Percentiles rank a stretch among this genome's conserved stretches.
These are phyloP conservation scores for Drosophila santomea DNA, from an alignment of 1,140 invertebrate genomes.

Conservation along the genomic window DNA sequence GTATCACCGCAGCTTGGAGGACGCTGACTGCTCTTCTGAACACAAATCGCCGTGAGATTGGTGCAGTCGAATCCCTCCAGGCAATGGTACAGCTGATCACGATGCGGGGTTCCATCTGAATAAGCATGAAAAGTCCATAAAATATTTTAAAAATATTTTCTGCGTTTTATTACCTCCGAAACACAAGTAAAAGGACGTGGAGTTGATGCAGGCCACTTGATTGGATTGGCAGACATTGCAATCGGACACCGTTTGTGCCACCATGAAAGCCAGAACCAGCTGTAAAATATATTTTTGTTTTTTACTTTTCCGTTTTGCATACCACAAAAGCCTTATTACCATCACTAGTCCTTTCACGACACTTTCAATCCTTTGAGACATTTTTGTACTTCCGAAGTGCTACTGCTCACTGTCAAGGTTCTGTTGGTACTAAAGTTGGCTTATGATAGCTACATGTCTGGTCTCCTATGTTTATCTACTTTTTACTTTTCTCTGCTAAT, in stretches of 20 bases:
- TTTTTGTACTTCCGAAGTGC: conserved; percentile 9
- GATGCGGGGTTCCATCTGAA: conserved; percentile 49
- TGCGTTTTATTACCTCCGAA: conserved; percentile 56
- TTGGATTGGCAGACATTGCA: conserved; percentile 79
- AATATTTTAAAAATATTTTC: background rate
- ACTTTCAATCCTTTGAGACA: conserved; percentile 12
- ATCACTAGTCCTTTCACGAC: conserved; percentile 28
- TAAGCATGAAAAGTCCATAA: background rate
- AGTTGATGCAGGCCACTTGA: conserved; percentile 75
- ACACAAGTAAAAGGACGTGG: conserved; percentile 76
- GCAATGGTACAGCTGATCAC: conserved; percentile 64
- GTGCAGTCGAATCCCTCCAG: conserved; percentile 72
- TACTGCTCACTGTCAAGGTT: conserved; percentile 70
- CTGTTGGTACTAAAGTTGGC: conserved; percentile 46
- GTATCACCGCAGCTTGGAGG: conserved; percentile 75
- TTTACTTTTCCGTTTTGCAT: background rate
- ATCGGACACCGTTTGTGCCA: conserved; percentile 18
- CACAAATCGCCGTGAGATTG: conserved; percentile 65
- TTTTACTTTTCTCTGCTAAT: conserved; percentile 63
- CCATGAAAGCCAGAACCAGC: conserved; percentile 32
- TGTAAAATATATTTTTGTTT: background rate
- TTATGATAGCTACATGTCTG: conserved; percentile 8
- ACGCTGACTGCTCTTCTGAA: conserved; percentile 65
- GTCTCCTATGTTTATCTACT: conserved; percentile 59
- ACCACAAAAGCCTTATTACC: conserved; percentile 21